A percentile compares a stretch with the other conserved stretches of the same genome.
Conservation (phyloP, 1,140 invertebrate species). For the Arctopsyche grandis region DNA sequence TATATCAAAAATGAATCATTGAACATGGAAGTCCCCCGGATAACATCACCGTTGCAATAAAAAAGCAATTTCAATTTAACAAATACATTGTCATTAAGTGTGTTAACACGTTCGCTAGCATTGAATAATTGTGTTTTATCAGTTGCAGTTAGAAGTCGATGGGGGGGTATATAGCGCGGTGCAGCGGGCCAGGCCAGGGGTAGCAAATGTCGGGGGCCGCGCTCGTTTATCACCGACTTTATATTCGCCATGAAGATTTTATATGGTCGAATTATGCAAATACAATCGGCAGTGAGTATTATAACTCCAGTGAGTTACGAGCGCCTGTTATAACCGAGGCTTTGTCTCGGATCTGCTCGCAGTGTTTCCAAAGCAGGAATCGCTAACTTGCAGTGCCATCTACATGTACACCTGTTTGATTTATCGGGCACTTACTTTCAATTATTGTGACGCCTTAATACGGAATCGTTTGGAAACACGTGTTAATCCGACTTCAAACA, state of each 20-base stretch:
- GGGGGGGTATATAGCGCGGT: neutral
- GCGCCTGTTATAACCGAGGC: constrained; percentile 37
- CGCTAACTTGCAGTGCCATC: neutral
- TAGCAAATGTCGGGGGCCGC: constrained; percentile 8
- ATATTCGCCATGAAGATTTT: constrained; percentile 55
- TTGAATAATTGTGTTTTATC: neutral
- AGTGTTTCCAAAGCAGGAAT: neutral
- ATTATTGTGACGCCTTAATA: neutral
- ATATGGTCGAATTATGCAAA: constrained; percentile 56
- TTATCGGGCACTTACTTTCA: neutral
- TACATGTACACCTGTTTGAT: neutral
- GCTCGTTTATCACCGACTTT: constrained; percentile 54
- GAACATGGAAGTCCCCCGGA: no score
- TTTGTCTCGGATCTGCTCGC: constrained; percentile 39
- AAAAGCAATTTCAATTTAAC: no score
- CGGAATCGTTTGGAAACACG: no score
- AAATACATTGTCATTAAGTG: no score
- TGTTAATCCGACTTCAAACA: no score
- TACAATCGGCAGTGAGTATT: constrained; percentile 55
- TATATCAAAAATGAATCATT: no score
- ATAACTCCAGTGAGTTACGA: constrained; percentile 54
- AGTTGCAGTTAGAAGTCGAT: neutral
- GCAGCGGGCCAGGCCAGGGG: constrained; percentile 3
- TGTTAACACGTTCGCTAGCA: no score
- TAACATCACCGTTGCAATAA: no score